These are phyloP conservation scores for Ptyas mucosa DNA, from an alignment of 2,113 vertebrate species.

Conservation along the genomic window DNA sequence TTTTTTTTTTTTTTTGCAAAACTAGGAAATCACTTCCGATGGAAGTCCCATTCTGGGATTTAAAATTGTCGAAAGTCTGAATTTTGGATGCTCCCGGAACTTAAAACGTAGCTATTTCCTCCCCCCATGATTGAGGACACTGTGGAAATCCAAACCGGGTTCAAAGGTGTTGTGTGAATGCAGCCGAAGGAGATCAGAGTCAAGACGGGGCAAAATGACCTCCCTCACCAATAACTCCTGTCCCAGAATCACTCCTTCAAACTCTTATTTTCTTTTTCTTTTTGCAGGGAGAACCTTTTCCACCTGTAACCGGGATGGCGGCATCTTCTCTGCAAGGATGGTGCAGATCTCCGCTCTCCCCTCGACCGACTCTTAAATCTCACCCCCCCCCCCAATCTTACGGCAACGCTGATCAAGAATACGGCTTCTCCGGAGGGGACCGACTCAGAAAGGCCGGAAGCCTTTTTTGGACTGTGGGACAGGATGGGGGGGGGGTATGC, in stretches of 20 bases:
- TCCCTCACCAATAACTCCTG: background rate
- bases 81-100: too few relatives aligned
- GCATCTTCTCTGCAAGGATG: conserved; percentile 4
- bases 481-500: fast-evolving
- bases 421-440: background rate
- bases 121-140: background rate
- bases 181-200: background rate
- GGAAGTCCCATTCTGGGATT: too few relatives aligned
- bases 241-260: background rate
- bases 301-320: background rate
- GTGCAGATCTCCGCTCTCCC: conserved; percentile 38
- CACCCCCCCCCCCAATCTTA: conserved; percentile 57
- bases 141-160: background rate
- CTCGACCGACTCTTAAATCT: conserved; percentile 59
- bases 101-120: background rate
- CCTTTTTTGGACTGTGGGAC: conserved; percentile 62
- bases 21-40: too few relatives aligned
- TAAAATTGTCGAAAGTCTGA: too few relatives aligned
- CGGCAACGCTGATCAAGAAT: conserved; percentile 20
- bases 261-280: background rate
- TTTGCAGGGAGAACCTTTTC: conserved; percentile 40
- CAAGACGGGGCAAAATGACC: background rate
- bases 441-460: conserved; percentile 51
- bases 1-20: too few relatives aligned
- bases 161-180: background rate